Evolutionary conservation across 2,888 invertebrate species (phyloP).

Genomic region (Neoascia interrupta): DNA sequence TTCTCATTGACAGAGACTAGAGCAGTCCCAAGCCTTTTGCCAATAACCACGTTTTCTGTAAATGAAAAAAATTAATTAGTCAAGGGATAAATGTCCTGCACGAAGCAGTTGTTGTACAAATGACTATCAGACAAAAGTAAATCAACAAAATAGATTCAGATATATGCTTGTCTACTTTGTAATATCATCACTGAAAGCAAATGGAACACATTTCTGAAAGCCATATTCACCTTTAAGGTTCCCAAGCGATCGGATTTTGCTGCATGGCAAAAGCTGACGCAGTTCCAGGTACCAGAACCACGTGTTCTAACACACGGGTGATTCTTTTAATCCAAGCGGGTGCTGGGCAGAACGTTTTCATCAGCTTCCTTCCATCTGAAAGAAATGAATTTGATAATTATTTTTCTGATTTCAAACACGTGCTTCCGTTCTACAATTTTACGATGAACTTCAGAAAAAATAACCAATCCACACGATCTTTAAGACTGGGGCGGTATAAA

Average conservation of each 20-base stretch:
- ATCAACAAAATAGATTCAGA: conserved; percentile 70
- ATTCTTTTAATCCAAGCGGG: background rate
- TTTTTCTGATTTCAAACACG: background rate
- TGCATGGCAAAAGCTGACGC: too few relatives aligned
- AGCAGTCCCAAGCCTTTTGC: too few relatives aligned
- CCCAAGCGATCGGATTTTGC: too few relatives aligned
- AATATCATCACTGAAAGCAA: conserved; percentile 66
- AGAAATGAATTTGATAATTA: background rate
- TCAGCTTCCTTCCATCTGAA: conserved; percentile 23
- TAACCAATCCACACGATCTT: conserved; percentile 67
- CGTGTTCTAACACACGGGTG: too few relatives aligned
- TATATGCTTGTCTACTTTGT: conserved; percentile 72
- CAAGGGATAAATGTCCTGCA: too few relatives aligned
- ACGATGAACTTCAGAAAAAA: conserved; percentile 17
- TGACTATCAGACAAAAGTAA: conserved; percentile 68
- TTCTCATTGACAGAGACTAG: too few relatives aligned
- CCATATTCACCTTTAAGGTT: too few relatives aligned
- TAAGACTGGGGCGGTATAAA: conserved; percentile 71
- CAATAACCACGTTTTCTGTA: too few relatives aligned
- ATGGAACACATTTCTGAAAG: too few relatives aligned
- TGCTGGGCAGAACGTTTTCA: too few relatives aligned
- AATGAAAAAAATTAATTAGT: background rate
- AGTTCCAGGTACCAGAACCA: too few relatives aligned
- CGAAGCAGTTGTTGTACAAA: background rate
- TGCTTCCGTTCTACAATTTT: background rate